These are phyloP conservation scores for Monoplex corrugatus DNA, from an alignment of 2,888 invertebrate genomes.

Conservation along the genomic window DNA sequence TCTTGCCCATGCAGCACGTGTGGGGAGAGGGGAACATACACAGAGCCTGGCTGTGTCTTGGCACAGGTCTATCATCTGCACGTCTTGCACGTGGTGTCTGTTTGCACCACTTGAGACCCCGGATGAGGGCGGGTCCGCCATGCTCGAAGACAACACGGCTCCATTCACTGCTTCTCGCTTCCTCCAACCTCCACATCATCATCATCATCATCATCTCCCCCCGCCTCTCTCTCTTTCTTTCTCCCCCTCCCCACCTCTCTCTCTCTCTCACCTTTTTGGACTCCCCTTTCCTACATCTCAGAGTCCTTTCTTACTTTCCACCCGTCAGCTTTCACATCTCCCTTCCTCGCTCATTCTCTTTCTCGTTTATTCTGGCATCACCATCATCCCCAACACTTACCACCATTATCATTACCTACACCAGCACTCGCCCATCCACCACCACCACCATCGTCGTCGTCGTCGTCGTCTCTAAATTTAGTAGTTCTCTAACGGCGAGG, in stretches of 20 bases:
- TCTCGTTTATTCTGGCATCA: neutral
- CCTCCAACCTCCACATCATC: too few relatives aligned
- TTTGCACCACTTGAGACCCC: constrained; percentile 25
- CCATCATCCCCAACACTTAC: too few relatives aligned
- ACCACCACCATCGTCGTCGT: too few relatives aligned
- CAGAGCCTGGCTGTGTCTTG: neutral
- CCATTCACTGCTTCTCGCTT: neutral
- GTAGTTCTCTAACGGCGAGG: too few relatives aligned
- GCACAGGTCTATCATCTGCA: constrained; percentile 20
- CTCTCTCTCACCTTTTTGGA: neutral
- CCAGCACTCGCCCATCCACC: too few relatives aligned
- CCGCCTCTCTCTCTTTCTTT: neutral
- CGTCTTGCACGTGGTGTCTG: constrained; percentile 35
- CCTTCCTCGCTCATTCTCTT: neutral
- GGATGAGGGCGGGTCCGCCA: constrained; percentile 1
- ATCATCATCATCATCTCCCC: neutral
- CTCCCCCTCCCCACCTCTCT: neutral
- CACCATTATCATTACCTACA: too few relatives aligned
- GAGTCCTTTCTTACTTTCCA: neutral
- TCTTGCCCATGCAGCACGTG: constrained; percentile 1
- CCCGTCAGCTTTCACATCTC: neutral
- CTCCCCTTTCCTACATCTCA: neutral
- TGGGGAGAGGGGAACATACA: neutral
- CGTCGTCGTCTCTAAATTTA: too few relatives aligned
- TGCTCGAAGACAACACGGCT: neutral